Base-by-base conservation (phyloP, 2,113 vertebrate species). In the Maccullochella peelii region DNA sequence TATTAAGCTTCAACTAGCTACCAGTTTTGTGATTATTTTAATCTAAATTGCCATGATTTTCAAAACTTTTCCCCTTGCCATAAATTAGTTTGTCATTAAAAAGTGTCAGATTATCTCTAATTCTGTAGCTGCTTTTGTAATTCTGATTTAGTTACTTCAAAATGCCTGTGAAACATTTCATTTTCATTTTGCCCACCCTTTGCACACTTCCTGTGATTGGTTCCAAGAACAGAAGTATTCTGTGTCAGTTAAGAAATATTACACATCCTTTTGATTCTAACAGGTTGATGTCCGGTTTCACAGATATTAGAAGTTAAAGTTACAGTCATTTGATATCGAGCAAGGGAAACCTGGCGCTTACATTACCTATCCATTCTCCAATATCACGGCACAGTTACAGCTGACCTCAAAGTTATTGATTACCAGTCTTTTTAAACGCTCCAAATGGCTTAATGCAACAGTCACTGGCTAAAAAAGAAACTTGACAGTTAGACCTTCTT, bases 361-460 rank as follows among this genome's bases (percentile, higher is more conserved):
- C 12, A 47, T 86, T 58, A 67, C 33, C 54, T 73, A 52, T 72
- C 81, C 18, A 36, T 58, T 80, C 79, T 91, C 69, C 80, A 67
- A 90, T 87, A 80, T 88, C 82, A 69, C 12, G 73, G 38, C 78
- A 83, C 40, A 21, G 54, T 81, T 84, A 79, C 74, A 76, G 69
- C 4, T 73, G 86, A 88, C 82, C 70, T 88, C 54, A 62, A 61
- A 86, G 54, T 68, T 44, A 90, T 77, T 8, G 70, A 90, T 86
- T 70, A 9, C 10, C 38, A 7, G 52, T 62, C 16, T 36, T 68
- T 70, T 76, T 62, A 55, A 27, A 65, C 15, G 33, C 23, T 66
- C 20, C 30, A 52, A 38, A 25, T 50, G 38, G 27, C 69, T 70
- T 15, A 59, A 67, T 66, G 77, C 54, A 54, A 50, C 16, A 18